These are phyloP conservation scores for Cephus cinctus DNA, from an alignment of 1,140 invertebrate species.

Conservation along the genomic window DNA sequence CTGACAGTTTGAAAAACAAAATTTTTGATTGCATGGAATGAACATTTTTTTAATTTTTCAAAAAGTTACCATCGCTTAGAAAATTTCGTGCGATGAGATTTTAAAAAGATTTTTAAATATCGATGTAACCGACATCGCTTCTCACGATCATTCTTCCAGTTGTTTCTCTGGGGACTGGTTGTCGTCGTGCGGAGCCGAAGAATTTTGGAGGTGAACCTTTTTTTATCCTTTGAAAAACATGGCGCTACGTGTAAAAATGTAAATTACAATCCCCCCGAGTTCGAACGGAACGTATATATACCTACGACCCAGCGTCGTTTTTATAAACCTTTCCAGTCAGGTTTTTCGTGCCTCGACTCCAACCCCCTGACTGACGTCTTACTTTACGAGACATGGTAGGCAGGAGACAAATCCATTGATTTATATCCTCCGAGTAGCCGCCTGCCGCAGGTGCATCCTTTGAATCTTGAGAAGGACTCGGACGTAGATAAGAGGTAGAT, in stretches of 20 bases:
- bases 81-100: background rate
- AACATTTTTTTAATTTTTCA: background rate
- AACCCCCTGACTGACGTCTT: slow-evolving; percentile 16
- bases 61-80: background rate
- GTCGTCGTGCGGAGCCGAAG: no score
- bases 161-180: no score
- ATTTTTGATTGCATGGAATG: no score
- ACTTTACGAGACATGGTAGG: slow-evolving; percentile 9
- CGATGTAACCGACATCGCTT: background rate
- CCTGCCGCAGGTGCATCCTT: slow-evolving; percentile 12
- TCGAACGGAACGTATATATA: background rate
- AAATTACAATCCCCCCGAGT: slow-evolving; percentile 6
- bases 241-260: slow-evolving; percentile 6
- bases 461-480: background rate
- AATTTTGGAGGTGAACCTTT: background rate
- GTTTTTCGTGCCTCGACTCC: background rate
- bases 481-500: slow-evolving; percentile 2
- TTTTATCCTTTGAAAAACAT: background rate
- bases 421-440: slow-evolving; percentile 11
- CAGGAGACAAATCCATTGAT: slow-evolving; percentile 16
- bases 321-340: slow-evolving; percentile 16
- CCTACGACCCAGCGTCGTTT: slow-evolving; percentile 13
- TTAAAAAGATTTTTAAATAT: background rate
- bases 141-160: background rate
- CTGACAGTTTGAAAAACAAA: no score